A percentile compares a stretch with the other conserved stretches of the same genome.
phyloP scores from a whole-genome alignment of 2,888 invertebrate species.

The Geophilus truncorum region DNA sequence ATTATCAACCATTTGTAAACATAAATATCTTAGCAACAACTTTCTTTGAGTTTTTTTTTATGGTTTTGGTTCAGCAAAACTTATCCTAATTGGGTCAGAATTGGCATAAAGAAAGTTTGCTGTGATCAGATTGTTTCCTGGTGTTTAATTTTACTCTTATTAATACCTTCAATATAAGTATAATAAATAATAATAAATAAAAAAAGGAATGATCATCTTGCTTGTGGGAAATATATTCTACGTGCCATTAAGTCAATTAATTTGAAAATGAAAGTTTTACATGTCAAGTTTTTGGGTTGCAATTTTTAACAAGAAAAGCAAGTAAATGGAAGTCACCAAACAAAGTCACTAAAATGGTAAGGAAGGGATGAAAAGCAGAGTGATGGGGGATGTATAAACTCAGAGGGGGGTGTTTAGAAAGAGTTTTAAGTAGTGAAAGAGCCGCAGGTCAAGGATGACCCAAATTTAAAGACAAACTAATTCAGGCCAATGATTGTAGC shows the following conservation, averaged over 20 bases:
- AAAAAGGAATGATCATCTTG: background rate
- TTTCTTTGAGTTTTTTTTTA: background rate
- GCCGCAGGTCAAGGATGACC: background rate
- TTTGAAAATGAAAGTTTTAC: background rate
- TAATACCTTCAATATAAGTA: background rate
- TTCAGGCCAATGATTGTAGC: conserved; percentile 15
- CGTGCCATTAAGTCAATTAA: background rate
- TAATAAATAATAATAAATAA: too few species aligned
- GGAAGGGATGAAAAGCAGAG: background rate
- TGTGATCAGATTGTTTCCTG: conserved; percentile 4
- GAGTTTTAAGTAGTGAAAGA: conserved; percentile 2
- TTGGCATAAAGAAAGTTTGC: conserved; percentile 1
- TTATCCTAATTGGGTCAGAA: conserved; percentile 15
- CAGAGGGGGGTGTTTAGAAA: background rate
- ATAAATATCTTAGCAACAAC: background rate
- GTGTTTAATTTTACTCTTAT: background rate
- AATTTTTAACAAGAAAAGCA: background rate
- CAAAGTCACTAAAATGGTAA: too few species aligned
- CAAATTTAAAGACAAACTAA: conserved; percentile 27
- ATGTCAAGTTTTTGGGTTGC: background rate
- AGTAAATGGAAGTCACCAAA: too few species aligned
- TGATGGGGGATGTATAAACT: background rate
- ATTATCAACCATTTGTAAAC: background rate
- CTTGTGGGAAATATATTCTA: background rate
- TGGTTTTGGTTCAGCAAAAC: background rate